phyloP scores from a whole-genome alignment of 2,797 vertebrate genomes.

The Argentina silus region DNA sequence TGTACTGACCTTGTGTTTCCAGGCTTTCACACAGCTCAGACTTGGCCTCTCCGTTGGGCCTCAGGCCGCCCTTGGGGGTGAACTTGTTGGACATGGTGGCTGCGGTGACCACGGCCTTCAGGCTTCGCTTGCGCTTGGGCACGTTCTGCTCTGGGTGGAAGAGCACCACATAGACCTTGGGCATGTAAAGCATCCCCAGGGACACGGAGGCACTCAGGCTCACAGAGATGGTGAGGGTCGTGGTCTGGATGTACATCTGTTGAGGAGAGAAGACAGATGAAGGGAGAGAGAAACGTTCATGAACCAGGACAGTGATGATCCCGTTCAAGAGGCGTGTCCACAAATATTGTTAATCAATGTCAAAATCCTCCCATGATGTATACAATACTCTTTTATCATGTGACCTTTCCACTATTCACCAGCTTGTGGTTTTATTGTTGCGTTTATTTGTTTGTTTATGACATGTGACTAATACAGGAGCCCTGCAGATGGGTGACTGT shows the following conservation, averaged over 20 bases:
- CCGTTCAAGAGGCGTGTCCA: background rate
- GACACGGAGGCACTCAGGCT: conserved; percentile 96
- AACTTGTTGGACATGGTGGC: conserved; percentile 99
- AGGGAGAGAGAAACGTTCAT: background rate
- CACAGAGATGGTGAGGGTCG: conserved; percentile 94
- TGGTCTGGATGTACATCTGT: conserved; percentile 97
- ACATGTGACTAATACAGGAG: conserved; percentile 36
- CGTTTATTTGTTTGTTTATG: conserved; percentile 42
- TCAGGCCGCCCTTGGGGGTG: conserved; percentile 89
- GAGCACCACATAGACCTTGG: conserved; percentile 96
- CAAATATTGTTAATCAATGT: too few relatives aligned
- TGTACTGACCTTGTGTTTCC: conserved; percentile 89
- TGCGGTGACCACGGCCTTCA: conserved; percentile 94
- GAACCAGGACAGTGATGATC: background rate
- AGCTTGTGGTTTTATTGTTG: conserved; percentile 15
- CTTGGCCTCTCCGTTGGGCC: conserved; percentile 95
- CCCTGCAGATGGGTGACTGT: conserved; percentile 28
- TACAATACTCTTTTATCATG: conserved; percentile 3
- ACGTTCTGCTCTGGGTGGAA: conserved; percentile 97
- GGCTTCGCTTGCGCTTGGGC: conserved; percentile 94
- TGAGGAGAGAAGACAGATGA: conserved; percentile 34
- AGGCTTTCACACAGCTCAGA: conserved; percentile 95
- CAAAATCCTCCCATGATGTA: background rate
- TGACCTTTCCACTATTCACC: conserved; percentile 20
- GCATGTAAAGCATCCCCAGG: conserved; percentile 98